Base-by-base conservation (phyloP, 2,888 invertebrate genomes). In the Phorcus lineatus region DNA sequence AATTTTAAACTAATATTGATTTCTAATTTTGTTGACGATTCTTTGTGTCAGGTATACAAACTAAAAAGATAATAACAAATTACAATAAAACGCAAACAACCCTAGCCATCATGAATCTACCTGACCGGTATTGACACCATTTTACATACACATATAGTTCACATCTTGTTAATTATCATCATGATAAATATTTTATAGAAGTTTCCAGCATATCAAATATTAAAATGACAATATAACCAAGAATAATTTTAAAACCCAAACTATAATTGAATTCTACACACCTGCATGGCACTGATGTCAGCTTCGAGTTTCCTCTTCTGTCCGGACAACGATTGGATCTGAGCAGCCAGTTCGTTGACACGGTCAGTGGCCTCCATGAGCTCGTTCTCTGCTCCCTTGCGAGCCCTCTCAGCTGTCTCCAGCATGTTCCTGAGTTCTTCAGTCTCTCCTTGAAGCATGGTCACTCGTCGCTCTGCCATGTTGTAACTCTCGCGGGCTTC, bases 291-390 rank as follows among this genome's bases (percentile, higher is more conserved):
- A 95, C 98, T 97, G 93, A 99, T 95, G 95, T 99, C 99, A 92
- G 97, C 96, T 94, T 99, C 99, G 94, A 99, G 95, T 95, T 99
- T 99, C 96, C 99, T 97, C 97, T 99, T 99, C 95, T 98, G 97
- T 91, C 97, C 97, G 85, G 97, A 96, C 92, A 99, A 95, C 91
- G 98, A 98, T 86, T 97, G 96, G 94, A 96, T 97, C 94, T 98
- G 97, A 90, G 97, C 97, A 91, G 97, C 96, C 87, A 99, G 95
- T 94, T 99, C 99, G 94, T 98, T 99, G 93, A 98, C 96, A 94
- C 98, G 97, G 94, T 99, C 99, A 94, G 98, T 98, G 92, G 99
- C 97, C 94, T 99, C 99, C 90, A 97, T 96, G 93, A 98, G 95
- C 94, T 99, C 99, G 93, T 97, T 97, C 95, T 99, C 99, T 91